Base-by-base conservation (phyloP, 1,140 invertebrate species). In the Chironomus tepperi region DNA sequence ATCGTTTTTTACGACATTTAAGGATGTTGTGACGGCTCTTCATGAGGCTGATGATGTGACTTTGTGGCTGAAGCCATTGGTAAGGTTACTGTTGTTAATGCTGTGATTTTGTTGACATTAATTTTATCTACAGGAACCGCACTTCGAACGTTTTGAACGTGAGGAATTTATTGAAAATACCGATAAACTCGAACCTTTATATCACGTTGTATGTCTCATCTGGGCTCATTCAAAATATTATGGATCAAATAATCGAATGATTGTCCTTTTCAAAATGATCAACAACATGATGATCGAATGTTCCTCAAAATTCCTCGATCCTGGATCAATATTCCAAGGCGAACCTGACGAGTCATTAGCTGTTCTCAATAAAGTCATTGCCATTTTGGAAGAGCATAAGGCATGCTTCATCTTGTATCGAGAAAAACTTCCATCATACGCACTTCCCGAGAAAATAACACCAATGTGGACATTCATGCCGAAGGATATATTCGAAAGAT, bases 171-270 rank as follows among this genome's bases (percentile, higher is more conserved):
- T 84, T 19, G 89, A 93, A 47, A 82, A 88, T 3, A 81, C 84
- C 21, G 70, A 81, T 2, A 83, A 88, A 16, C 84, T 96, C 43
- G 86, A 88, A 73, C 87, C 89, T 0, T 81, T 94, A 79, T 82
- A 88, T 43, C 83, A 95, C 77, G 89, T 88, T n/a, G 86, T 96
- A 7, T 93, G 92, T 74, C 82, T 95, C 5, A 84, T 94, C 9
- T 97, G 94, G 94, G 88, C 89, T 0, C 88, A 92, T 79, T 96
- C 93, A 0, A 87, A 89, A 77, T 92, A 94, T 80, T 96, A 93
- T 81, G 90, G 91, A 78, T 89, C 87, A 2, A 88, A 91, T 5
- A 89, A 89, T 18, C 86, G 88, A 76, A 88, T 93, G 78, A 87
- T 91, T 15, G 87, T 88, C 1, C 81, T 92, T 1, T 82, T 94